phyloP scores from a whole-genome alignment of 1,140 invertebrate species.

The Sesamia nonagrioides region DNA sequence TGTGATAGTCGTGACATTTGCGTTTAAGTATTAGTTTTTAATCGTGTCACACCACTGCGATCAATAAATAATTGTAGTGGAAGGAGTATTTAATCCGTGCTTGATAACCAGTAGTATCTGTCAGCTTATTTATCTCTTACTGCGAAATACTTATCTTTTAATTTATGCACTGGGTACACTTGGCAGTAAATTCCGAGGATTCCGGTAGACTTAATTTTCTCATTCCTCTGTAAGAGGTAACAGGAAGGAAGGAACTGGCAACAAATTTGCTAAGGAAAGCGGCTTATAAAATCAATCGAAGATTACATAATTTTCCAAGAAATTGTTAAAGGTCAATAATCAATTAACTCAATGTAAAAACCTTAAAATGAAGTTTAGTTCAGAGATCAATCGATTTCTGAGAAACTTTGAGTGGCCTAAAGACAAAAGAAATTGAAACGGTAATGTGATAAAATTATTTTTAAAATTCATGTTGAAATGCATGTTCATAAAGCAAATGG shows the following conservation, averaged over 20 bases:
- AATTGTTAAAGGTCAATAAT: neutral
- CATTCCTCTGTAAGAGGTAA: neutral
- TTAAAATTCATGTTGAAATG: neutral
- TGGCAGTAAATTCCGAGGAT: neutral
- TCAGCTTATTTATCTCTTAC: neutral
- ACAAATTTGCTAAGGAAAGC: slow-evolving; percentile 1
- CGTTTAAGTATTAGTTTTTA: slow-evolving; percentile 30
- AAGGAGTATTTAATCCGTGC: neutral
- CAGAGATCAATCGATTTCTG: neutral
- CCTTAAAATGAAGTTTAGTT: neutral
- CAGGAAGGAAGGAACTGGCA: neutral
- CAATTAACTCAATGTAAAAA: neutral
- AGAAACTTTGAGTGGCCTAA: neutral
- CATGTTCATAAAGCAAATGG: neutral
- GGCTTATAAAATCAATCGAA: neutral
- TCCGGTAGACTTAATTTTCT: neutral
- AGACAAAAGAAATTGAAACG: slow-evolving; percentile 5
- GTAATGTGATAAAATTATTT: slow-evolving; percentile 1
- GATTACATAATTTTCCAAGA: neutral
- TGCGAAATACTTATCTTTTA: neutral
- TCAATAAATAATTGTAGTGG: slow-evolving; percentile 15
- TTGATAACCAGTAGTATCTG: neutral
- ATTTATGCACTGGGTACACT: neutral
- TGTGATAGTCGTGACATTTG: slow-evolving; percentile 50
- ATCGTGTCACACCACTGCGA: slow-evolving; percentile 22